Conservation (phyloP, 2,113 vertebrate species). For the Oceanites oceanicus region DNA sequence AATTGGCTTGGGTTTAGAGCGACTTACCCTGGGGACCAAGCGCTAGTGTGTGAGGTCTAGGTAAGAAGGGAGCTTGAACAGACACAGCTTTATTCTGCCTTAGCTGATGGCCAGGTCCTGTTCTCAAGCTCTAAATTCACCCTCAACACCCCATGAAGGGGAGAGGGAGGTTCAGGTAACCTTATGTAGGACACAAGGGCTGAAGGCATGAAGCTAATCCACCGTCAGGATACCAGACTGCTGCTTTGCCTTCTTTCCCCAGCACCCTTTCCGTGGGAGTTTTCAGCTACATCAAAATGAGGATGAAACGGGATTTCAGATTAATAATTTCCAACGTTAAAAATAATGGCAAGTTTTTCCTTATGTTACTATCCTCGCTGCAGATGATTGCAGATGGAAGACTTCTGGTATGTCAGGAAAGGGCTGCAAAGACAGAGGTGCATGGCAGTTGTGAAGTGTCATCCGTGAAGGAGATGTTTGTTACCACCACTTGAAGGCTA, state of each 20-base stretch:
- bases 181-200: neutral
- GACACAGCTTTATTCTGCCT: neutral
- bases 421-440: neutral
- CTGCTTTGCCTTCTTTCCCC: neutral
- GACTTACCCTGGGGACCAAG: neutral
- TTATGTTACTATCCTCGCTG: fast-evolving
- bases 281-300: neutral
- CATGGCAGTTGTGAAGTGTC: neutral
- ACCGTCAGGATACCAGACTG: neutral
- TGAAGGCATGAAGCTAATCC: neutral
- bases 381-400: neutral
- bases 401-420: neutral
- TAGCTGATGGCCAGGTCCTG: neutral
- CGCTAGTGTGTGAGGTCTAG: neutral
- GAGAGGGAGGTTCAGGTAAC: neutral
- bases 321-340: neutral
- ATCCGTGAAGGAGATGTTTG: fast-evolving
- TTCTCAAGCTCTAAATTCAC: neutral
- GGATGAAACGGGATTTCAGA: neutral
- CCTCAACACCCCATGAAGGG: neutral
- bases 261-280: neutral
- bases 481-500: neutral
- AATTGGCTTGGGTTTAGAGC: neutral
- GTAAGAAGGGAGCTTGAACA: neutral
- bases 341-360: neutral